Evolutionary conservation across 2,113 vertebrate genomes (phyloP).

Genomic region (Dipodomys spectabilis): DNA sequence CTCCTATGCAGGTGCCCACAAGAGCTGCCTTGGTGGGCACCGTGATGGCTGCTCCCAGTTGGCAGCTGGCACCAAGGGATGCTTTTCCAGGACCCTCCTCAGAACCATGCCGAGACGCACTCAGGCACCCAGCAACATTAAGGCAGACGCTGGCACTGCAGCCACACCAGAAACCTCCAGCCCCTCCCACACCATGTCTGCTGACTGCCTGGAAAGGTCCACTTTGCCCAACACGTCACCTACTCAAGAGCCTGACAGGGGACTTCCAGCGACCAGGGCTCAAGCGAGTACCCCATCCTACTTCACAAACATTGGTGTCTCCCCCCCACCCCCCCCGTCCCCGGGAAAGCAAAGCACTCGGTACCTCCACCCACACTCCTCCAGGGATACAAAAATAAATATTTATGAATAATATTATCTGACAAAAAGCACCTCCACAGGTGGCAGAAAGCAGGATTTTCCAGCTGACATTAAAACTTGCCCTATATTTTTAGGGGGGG

Average conservation of each 20-base stretch:
- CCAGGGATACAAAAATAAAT: constrained; percentile 45
- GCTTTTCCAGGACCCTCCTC: too few relatives aligned
- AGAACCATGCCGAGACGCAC: not conserved
- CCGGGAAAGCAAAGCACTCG: constrained; percentile 59
- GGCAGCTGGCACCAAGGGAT: not conserved
- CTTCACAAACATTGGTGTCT: not conserved
- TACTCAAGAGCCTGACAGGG: not conserved
- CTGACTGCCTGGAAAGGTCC: too few relatives aligned
- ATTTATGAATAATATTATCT: constrained; percentile 17
- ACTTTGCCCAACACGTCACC: not conserved
- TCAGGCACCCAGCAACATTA: not conserved
- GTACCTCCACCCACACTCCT: too few relatives aligned
- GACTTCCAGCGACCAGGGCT: not conserved
- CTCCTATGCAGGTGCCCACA: not conserved
- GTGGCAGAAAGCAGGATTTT: not conserved
- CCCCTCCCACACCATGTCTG: not conserved
- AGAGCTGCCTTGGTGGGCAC: not conserved
- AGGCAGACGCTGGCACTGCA: not conserved
- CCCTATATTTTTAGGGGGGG: not conserved
- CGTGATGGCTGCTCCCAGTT: not conserved
- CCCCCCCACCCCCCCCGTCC: not conserved
- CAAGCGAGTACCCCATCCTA: not conserved
- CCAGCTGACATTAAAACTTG: not conserved
- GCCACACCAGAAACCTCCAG: not conserved
- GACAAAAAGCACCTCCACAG: not conserved